Evolutionary conservation across 2,113 vertebrate species (phyloP).

Genomic region (Anseranas semipalmata): DNA sequence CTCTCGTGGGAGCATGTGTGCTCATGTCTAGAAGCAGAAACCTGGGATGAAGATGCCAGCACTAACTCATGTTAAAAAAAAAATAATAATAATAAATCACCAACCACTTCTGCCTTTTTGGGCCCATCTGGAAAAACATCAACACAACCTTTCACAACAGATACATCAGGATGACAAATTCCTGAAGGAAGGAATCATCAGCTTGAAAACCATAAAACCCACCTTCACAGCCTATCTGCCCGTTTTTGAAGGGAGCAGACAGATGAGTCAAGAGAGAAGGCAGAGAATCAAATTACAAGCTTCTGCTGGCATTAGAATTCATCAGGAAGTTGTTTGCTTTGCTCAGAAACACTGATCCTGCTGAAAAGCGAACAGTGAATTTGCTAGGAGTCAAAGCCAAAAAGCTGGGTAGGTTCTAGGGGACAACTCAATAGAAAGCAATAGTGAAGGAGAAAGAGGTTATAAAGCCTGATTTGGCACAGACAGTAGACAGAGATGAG

Average conservation of each 20-base stretch:
- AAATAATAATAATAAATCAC: background rate
- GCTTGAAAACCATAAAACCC: background rate
- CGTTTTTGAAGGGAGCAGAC: background rate
- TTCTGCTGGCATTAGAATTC: background rate
- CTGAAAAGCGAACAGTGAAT: background rate
- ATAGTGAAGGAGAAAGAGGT: background rate
- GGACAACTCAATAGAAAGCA: background rate
- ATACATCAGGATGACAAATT: background rate
- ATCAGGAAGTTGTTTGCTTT: background rate
- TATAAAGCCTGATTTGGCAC: background rate
- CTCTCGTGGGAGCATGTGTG: background rate
- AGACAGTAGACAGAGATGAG: background rate
- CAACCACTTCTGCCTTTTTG: background rate
- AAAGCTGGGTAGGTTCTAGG: background rate
- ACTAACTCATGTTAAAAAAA: background rate
- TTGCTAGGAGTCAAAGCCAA: background rate
- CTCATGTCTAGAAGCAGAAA: background rate
- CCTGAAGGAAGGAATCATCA: background rate
- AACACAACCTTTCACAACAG: background rate
- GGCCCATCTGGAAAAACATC: background rate
- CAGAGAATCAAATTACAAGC: background rate
- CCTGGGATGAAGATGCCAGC: background rate
- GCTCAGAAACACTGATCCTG: background rate
- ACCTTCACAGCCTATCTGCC: background rate
- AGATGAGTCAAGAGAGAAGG: background rate